Evolutionary conservation across 2,797 vertebrate species (phyloP).

Genomic region (Onychomys torridus): DNA sequence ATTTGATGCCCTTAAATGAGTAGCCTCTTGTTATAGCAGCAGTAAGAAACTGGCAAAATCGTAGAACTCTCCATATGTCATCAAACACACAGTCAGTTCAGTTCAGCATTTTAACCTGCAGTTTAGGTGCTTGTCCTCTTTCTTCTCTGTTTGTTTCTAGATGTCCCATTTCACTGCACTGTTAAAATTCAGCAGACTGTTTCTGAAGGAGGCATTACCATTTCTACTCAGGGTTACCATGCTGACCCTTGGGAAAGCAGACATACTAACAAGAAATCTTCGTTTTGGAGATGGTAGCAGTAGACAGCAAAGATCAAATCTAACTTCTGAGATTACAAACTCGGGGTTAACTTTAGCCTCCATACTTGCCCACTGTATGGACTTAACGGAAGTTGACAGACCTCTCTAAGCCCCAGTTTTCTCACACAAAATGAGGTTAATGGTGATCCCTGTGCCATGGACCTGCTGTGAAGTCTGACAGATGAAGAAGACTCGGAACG

Average conservation of each 20-base stretch:
- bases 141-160: background rate
- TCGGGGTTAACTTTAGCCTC: background rate
- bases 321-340: background rate
- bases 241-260: background rate
- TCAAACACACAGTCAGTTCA: background rate
- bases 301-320: background rate
- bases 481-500: background rate
- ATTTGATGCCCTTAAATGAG: background rate
- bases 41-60: background rate
- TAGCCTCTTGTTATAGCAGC: background rate
- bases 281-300: background rate
- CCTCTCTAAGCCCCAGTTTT: background rate
- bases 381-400: background rate
- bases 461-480: background rate
- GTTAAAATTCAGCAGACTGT: background rate
- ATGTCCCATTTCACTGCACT: background rate
- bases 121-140: background rate
- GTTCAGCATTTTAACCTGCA: background rate
- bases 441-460: background rate
- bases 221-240: background rate
- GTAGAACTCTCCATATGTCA: background rate
- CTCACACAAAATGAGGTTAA: background rate
- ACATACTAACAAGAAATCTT: background rate
- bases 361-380: background rate
- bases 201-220: background rate